A percentile compares a stretch with the other conserved stretches of the same genome.
These are phyloP conservation scores for Microcebus griseorufus DNA, from an alignment of 2,113 vertebrate genomes.

Conservation along the genomic window DNA sequence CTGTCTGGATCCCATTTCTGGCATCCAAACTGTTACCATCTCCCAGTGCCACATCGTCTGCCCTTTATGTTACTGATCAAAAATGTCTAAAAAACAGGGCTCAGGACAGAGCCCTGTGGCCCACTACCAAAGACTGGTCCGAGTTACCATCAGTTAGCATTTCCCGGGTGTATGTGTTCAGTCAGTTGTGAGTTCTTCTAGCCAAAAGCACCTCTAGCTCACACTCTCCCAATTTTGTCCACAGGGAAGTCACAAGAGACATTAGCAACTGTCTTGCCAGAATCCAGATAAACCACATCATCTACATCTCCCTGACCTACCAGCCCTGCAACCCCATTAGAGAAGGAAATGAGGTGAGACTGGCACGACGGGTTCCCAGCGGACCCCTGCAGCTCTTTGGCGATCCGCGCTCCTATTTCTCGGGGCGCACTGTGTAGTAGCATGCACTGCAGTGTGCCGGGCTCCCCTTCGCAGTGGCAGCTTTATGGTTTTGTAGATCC, in stretches of 20 bases:
- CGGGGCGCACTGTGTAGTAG: neutral
- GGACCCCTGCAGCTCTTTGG: neutral
- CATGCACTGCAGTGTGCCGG: rapidly evolving
- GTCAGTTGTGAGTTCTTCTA: neutral
- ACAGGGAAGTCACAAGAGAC: neutral
- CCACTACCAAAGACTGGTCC: neutral
- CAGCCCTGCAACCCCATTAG: neutral
- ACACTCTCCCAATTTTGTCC: neutral
- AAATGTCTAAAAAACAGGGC: neutral
- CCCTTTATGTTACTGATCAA: neutral
- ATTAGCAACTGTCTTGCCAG: neutral
- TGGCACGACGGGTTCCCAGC: neutral
- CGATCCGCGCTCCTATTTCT: neutral
- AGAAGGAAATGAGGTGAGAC: neutral
- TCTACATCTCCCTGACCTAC: neutral
- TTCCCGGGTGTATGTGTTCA: neutral
- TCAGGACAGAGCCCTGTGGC: neutral
- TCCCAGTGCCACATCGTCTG: neutral
- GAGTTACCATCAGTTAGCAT: neutral
- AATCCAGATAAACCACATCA: neutral
- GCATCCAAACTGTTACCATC: neutral
- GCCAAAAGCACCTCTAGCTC: neutral
- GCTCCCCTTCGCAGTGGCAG: neutral
- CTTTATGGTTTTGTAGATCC: neutral
- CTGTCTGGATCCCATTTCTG: conserved; percentile 23